phyloP scores from a whole-genome alignment of 92 coral and sea anemone species.

The Blastomussa wellsi region DNA sequence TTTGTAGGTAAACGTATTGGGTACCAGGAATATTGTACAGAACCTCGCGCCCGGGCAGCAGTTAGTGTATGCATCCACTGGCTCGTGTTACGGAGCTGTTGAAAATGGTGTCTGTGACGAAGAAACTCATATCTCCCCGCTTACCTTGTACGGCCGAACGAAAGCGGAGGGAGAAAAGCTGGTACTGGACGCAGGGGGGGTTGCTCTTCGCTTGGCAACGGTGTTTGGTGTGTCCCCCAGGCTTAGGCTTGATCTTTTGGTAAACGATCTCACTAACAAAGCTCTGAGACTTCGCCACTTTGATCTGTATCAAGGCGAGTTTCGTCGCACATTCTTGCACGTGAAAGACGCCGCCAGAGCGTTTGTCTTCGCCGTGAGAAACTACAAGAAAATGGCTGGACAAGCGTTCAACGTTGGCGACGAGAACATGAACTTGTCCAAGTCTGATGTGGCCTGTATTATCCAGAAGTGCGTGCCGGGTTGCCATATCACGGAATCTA shows the following conservation, averaged over 20 bases:
- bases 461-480: conserved; percentile 74
- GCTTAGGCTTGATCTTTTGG: conserved; percentile 86
- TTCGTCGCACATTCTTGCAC: conserved; percentile 91
- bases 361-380: conserved; percentile 84
- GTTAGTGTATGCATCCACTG: conserved; percentile 91
- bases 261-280: conserved; percentile 87
- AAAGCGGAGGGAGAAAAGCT: conserved; percentile 84
- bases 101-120: conserved; percentile 84
- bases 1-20: conserved; percentile 71
- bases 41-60: conserved; percentile 64
- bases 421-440: conserved; percentile 90
- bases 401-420: conserved; percentile 92
- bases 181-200: conserved; percentile 63
- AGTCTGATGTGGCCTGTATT: conserved; percentile 75
- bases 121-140: conserved; percentile 85
- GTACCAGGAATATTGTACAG: conserved; percentile 81
- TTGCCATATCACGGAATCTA: conserved; percentile 80
- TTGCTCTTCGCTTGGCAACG: conserved; percentile 91
- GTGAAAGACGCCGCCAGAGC: conserved; percentile 93
- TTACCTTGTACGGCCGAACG: conserved; percentile 87
- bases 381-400: conserved; percentile 73
- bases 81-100: conserved; percentile 98
- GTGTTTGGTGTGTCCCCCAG: conserved; percentile 93
- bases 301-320: conserved; percentile 92
- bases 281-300: conserved; percentile 81